A percentile compares a stretch with the other conserved stretches of the same genome.
Conservation (phyloP, 64 coral and sea anemone genomes). For the Platygyra sinensis region DNA sequence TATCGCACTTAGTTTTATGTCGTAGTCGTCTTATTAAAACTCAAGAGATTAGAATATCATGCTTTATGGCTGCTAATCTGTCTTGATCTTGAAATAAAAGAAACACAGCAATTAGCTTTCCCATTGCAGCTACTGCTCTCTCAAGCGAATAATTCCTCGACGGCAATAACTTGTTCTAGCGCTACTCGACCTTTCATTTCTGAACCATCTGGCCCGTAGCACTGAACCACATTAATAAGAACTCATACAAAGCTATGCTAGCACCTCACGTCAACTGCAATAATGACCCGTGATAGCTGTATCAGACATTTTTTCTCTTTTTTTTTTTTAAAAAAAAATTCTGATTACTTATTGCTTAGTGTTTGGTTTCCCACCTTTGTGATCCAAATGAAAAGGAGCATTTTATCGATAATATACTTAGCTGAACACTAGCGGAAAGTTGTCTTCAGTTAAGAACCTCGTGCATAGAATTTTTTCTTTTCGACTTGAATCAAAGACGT, state of each 20-base stretch:
- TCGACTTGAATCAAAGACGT: too few species aligned
- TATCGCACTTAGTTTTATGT: background rate
- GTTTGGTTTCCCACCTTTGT: too few species aligned
- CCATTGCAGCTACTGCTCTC: background rate
- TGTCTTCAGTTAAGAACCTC: too few species aligned
- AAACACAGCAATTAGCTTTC: background rate
- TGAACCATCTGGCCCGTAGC: background rate
- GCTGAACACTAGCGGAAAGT: too few species aligned
- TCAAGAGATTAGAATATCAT: slow-evolving; percentile 3
- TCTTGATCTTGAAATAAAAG: slow-evolving; percentile 1
- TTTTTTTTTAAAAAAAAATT: too few species aligned
- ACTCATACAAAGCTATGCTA: background rate
- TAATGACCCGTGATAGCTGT: too few species aligned
- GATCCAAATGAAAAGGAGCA: too few species aligned
- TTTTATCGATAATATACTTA: too few species aligned
- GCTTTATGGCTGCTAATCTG: slow-evolving; percentile 12
- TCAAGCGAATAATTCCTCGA: background rate
- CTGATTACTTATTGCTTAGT: too few species aligned
- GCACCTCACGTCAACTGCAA: too few species aligned
- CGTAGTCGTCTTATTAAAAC: background rate
- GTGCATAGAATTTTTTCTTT: too few species aligned
- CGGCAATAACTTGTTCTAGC: background rate
- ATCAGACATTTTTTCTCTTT: too few species aligned
- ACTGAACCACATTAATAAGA: background rate
- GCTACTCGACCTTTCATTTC: background rate